Conservation (phyloP, 2,888 invertebrate species). For the Leucoma salicis region DNA sequence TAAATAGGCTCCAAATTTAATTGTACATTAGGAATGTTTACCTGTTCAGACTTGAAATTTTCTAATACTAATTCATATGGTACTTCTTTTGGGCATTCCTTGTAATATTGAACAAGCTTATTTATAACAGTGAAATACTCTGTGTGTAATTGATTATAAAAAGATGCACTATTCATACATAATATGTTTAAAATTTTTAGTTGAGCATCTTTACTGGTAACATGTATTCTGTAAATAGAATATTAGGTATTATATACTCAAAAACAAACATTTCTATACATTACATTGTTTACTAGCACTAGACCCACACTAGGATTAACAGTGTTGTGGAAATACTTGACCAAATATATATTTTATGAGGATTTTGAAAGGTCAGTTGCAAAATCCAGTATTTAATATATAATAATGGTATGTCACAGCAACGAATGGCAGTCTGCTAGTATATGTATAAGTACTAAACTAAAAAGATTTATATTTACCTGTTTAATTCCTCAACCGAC, state of each 20-base stretch:
- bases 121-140: conserved; percentile 73
- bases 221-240: conserved; percentile 69
- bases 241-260: not conserved
- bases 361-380: too few relatives aligned
- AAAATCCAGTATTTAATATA: too few relatives aligned
- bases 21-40: conserved; percentile 57
- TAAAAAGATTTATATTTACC: too few relatives aligned
- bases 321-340: too few relatives aligned
- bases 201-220: conserved; percentile 78
- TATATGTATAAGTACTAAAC: too few relatives aligned
- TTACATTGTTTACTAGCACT: too few relatives aligned
- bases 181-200: conserved; percentile 79
- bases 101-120: conserved; percentile 67
- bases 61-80: conserved; percentile 48
- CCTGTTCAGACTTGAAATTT: conserved; percentile 69
- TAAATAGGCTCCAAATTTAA: conserved; percentile 67
- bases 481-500: conserved; percentile 73
- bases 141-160: conserved; percentile 69
- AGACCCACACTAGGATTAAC: too few relatives aligned
- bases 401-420: too few relatives aligned
- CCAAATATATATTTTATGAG: too few relatives aligned
- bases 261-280: too few relatives aligned
- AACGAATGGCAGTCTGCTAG: too few relatives aligned
- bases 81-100: conserved; percentile 36
- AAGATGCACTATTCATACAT: conserved; percentile 71